Conservation (phyloP, 1,140 invertebrate species). For the Acyrthosiphon pisum region DNA sequence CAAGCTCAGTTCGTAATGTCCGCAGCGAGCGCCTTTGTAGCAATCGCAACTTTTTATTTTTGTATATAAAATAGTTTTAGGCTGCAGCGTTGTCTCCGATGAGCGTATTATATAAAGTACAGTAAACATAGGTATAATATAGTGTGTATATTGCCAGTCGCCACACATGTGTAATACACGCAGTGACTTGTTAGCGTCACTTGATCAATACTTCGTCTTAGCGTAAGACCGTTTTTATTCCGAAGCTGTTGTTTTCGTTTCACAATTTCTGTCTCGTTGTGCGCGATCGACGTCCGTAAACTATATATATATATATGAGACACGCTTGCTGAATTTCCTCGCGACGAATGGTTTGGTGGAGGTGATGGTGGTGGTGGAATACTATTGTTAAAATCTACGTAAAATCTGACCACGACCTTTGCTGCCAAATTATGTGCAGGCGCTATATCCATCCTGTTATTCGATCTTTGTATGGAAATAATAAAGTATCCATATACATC, state of each 20-base stretch:
- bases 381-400: conserved; percentile 1
- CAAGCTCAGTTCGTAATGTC: background rate
- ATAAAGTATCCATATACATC: background rate
- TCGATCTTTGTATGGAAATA: background rate
- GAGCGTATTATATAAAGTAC: background rate
- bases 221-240: background rate
- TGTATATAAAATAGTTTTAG: background rate
- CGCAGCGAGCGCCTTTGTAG: background rate
- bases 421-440: background rate
- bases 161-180: background rate
- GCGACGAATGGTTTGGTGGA: background rate
- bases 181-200: background rate
- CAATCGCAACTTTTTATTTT: background rate
- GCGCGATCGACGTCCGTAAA: background rate
- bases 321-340: background rate
- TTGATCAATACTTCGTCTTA: conserved; percentile 17
- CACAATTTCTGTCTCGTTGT: background rate
- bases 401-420: background rate
- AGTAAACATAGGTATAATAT: background rate
- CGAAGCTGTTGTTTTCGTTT: background rate
- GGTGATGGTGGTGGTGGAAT: background rate
- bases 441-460: background rate
- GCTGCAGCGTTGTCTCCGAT: background rate
- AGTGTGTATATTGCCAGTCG: background rate
- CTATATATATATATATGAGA: background rate